Evolutionary conservation across 2,113 vertebrate genomes (phyloP), one percentile per base, ranked within the genome.

Genomic region (Alectura lathami): DNA sequence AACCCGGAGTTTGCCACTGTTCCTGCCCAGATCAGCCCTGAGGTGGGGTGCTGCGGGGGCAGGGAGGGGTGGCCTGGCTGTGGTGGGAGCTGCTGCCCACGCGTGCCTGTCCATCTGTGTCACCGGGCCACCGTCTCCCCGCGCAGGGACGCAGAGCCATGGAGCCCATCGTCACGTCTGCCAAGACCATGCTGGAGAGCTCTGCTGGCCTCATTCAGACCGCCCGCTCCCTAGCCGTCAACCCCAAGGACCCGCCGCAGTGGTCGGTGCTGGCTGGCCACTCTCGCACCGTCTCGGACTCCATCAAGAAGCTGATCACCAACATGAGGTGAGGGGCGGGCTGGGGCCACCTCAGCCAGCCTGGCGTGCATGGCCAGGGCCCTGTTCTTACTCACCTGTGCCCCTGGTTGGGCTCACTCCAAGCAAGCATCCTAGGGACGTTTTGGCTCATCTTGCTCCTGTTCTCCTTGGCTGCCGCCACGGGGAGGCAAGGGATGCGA

Each of bases 271-370:
- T 99, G 54, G 99, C 99, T 0, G 98, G 99, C 54, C 99, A 99
- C 95, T 99, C 99, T 2, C 98, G 99, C n/a, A 99, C 99, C 0
- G 98, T 99, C 91, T 99, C 99, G 0, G 99, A 99, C 89, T 99
- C 99, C 91, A 99, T 99, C 97, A 99, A 99, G 98, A 99, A 99
- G 70, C 98, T 99, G 20, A 99, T 99, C 81, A 99, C 99, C 81
- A 99, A 99, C 97, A 99, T 99, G 99, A 99, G 99, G 99, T 99
- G 96, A 86, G 94, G 94, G 36, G 17, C 43, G n/a, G 47, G 17
- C 15, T 34, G 48, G 32, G 36, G 10, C 36, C 26, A 20, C 13
- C 45, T 50, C 43, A 24, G 42, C 36, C 45, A 38, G 9, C 51
- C 23, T 13, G 48, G 29, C 13, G 11, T 0, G 0, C 60, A 40